Percentiles rank a stretch among this genome's conserved stretches.
Evolutionary conservation across 2,888 invertebrate species (phyloP).

Genomic region (Ctena decussata): DNA sequence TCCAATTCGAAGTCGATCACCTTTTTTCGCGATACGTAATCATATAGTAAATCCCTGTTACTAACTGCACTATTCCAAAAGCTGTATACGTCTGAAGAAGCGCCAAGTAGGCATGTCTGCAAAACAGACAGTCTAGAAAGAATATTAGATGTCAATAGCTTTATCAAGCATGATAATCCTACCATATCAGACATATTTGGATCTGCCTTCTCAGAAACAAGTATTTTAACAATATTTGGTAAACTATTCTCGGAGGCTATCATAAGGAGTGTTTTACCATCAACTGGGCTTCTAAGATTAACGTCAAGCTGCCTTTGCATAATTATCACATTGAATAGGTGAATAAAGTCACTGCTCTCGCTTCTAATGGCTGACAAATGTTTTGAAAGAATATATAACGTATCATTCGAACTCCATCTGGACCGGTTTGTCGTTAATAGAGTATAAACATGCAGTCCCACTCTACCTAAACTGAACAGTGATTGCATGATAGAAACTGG

Average conservation of each 20-base stretch:
- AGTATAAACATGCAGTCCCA: not conserved
- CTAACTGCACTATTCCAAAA: no score
- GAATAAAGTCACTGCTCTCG: not conserved
- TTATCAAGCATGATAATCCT: not conserved
- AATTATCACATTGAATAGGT: not conserved
- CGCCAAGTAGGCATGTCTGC: not conserved
- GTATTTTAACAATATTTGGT: not conserved
- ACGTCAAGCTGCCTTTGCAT: not conserved
- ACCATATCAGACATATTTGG: not conserved
- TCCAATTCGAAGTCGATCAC: no score
- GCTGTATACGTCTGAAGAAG: not conserved
- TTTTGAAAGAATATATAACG: not conserved
- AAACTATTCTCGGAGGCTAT: not conserved
- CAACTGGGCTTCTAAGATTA: not conserved
- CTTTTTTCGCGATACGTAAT: not conserved
- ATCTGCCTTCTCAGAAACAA: not conserved
- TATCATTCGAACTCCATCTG: not conserved
- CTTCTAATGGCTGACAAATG: not conserved
- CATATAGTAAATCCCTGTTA: no score
- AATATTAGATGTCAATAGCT: not conserved
- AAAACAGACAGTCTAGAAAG: not conserved
- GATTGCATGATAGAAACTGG: not conserved
- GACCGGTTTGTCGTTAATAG: no score
- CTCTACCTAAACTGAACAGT: not conserved
- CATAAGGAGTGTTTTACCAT: not conserved